A percentile compares a stretch with the other conserved stretches of the same genome.
Conservation (phyloP, 2,888 invertebrate genomes). For the Diplazon laetatorius region DNA sequence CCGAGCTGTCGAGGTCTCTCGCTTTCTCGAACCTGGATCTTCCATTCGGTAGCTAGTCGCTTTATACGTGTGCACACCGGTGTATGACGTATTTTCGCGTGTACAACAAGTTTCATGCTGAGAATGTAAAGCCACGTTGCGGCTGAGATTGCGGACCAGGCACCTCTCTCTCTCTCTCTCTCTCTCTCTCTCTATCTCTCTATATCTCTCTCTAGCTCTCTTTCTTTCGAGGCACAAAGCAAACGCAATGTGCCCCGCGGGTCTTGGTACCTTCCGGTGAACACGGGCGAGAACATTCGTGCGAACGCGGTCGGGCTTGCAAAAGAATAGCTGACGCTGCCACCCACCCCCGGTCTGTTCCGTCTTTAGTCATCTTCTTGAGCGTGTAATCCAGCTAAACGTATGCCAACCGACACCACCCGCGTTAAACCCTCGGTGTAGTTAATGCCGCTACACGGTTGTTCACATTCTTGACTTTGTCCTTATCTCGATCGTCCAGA, state of each 20-base stretch:
- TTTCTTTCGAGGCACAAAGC: constrained; percentile 47
- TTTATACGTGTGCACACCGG: constrained; percentile 22
- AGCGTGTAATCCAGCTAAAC: constrained; percentile 72
- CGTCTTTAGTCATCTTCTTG: constrained; percentile 68
- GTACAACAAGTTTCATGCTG: constrained; percentile 35
- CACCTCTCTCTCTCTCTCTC: too few relatives aligned
- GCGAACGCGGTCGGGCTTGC: constrained; percentile 42
- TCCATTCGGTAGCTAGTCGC: constrained; percentile 5
- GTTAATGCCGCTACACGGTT: background rate
- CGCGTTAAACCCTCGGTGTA: background rate
- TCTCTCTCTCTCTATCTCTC: too few relatives aligned
- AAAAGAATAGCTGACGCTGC: constrained; percentile 45
- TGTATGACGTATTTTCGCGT: background rate
- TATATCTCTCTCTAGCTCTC: too few relatives aligned
- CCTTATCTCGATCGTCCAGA: background rate
- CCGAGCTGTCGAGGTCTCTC: constrained; percentile 23
- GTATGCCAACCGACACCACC: constrained; percentile 8
- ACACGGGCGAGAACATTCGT: constrained; percentile 34
- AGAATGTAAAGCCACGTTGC: constrained; percentile 45
- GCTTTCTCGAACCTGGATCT: constrained; percentile 22
- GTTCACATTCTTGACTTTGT: background rate
- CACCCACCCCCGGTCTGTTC: constrained; percentile 54
- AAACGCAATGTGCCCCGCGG: background rate
- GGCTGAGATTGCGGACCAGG: constrained; percentile 43
- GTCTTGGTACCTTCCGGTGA: constrained; percentile 21